Evolutionary conservation across 2,888 invertebrate species (phyloP), one percentile per base, ranked within the genome.

Genomic region (Drosophila rubida): DNA sequence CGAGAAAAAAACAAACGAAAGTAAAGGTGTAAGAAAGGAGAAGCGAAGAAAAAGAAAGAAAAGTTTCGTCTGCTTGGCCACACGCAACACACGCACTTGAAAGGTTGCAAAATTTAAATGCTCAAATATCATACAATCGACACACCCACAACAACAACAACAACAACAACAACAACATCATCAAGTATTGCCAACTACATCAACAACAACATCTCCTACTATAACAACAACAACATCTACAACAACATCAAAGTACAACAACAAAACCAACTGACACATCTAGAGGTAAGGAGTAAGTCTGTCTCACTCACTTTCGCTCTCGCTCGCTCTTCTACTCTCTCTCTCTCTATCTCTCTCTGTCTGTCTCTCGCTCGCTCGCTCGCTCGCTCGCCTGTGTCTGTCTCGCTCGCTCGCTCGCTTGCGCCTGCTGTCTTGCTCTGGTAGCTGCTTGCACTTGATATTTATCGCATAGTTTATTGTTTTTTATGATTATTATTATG

Each of bases 231-330:
- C 53, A 63, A 62, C 63, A 65, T 54, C n/a, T n/a, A n/a, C 46
- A 59, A 73, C 35, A 48, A 44, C 46, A 41, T 27, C 22, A 49
- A 19, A 19, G 19, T 19, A 42, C 51, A 48, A 23, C 35, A 61
- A 61, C 45, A 55, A 68, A 72, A 76, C 66, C 76, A 66, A 77
- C 78, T 70, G 65, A 61, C 78, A 84, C 81, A 66, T 64, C 41
- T 69, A 63, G 77, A 77, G 77, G 77, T 75, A 77, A 73, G 73
- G 69, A 69, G 77, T 69, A 77, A 65, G 73, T 69, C 75, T 62
- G 50, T 65, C 63, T 69, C 51, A 44, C 70, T 62, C 77, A 39
- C 54, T 30, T 60, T 45, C 60, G 45, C 30, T 53, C 53, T 45
- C 23, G 60, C 45, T 59, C 35, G 45, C 49, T 55, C 32, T 39